phyloP scores from a whole-genome alignment of 2,113 vertebrate genomes.

The Mus pahari region DNA sequence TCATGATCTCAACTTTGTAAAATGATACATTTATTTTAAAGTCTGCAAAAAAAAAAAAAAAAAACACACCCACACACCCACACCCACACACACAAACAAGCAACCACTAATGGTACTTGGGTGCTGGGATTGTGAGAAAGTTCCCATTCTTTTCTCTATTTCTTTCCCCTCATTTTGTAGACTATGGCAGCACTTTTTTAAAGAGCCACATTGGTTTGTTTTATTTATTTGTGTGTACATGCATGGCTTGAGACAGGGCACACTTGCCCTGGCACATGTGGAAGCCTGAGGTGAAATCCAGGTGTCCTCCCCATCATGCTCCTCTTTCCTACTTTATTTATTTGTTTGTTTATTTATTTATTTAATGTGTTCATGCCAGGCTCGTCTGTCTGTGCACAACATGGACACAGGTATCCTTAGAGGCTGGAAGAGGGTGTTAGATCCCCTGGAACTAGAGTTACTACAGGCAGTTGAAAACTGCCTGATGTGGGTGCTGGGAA shows the following conservation, averaged over 20 bases:
- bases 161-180: background rate
- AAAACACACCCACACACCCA: too few relatives aligned
- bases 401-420: background rate
- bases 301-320: background rate
- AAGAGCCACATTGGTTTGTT: background rate
- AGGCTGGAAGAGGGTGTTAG: background rate
- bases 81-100: too few relatives aligned
- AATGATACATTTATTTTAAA: background rate
- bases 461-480: background rate
- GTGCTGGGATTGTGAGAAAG: background rate
- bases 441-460: background rate
- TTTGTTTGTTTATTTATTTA: too few relatives aligned
- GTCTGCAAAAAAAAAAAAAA: background rate
- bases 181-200: background rate
- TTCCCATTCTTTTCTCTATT: conserved; percentile 29
- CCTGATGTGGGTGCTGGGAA: background rate
- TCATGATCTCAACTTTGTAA: background rate
- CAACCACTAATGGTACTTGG: background rate
- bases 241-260: background rate
- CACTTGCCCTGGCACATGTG: too few relatives aligned
- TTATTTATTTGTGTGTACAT: background rate
- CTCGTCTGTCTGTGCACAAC: too few relatives aligned
- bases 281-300: background rate
- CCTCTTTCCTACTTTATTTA: background rate
- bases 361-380: background rate